Evolutionary conservation across 1,140 invertebrate species (phyloP).

Genomic region (Diuraphis noxia): DNA sequence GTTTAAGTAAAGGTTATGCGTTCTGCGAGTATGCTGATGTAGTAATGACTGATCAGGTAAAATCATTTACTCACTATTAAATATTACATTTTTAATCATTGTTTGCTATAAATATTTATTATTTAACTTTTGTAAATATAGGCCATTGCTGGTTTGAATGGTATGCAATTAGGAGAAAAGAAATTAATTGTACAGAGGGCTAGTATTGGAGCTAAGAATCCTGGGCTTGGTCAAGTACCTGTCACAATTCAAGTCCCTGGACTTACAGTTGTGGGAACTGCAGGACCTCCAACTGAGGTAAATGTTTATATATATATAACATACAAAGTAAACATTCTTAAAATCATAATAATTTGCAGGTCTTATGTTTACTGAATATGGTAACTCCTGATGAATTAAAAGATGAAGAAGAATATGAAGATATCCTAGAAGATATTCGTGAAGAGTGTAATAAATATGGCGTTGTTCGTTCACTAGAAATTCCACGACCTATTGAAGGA

Average conservation of each 20-base stretch:
- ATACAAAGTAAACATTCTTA: background rate
- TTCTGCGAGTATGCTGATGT: conserved; percentile 99
- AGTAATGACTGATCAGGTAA: conserved; percentile 94
- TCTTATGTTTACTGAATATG: conserved; percentile 99
- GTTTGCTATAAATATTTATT: background rate
- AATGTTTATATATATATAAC: background rate
- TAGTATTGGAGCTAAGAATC: conserved; percentile 92
- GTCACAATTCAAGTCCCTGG: conserved; percentile 95
- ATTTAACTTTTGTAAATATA: conserved; percentile 60
- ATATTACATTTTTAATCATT: background rate
- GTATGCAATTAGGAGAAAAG: conserved; percentile 99
- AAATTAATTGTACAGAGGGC: conserved; percentile 97
- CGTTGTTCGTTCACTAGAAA: conserved; percentile 92
- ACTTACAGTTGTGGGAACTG: conserved; percentile 81
- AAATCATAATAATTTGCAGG: conserved; percentile 61
- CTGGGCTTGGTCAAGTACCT: conserved; percentile 74
- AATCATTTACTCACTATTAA: conserved; percentile 35
- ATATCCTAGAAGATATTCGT: conserved; percentile 97
- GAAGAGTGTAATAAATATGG: conserved; percentile 99
- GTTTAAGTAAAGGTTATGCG: conserved; percentile 97
- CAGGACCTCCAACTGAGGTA: conserved; percentile 91
- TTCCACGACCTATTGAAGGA: conserved; percentile 94
- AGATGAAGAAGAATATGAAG: conserved; percentile 99
- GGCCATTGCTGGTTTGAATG: conserved; percentile 97
- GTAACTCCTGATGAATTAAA: conserved; percentile 95